These are phyloP conservation scores for Callorhinus ursinus DNA, from an alignment of 2,113 vertebrate species.

Conservation along the genomic window DNA sequence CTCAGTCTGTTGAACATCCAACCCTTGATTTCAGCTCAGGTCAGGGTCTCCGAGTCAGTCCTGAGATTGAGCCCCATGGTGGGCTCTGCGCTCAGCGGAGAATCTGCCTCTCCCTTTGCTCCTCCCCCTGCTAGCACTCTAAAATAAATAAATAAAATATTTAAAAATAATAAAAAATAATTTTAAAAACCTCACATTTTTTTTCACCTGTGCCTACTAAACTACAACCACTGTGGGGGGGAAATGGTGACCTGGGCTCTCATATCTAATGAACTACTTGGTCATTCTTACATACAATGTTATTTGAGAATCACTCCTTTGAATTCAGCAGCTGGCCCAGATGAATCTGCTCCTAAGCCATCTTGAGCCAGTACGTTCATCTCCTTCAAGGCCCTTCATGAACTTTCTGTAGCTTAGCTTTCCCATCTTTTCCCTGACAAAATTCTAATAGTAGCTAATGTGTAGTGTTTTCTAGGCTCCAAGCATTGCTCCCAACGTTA, in stretches of 20 bases:
- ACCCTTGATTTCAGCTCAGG: not conserved
- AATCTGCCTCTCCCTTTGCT: not conserved
- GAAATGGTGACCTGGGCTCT: not conserved
- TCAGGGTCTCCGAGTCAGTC: not conserved
- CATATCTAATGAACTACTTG: not conserved
- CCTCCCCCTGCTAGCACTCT: not conserved
- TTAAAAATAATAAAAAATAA: not conserved
- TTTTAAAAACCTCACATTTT: not conserved
- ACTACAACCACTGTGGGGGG: accelerated
- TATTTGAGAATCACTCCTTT: not conserved
- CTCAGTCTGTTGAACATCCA: not conserved
- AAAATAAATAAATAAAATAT: not conserved
- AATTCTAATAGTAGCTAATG: not conserved
- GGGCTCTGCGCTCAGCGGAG: not conserved
- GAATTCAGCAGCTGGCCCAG: not conserved
- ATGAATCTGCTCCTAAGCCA: not conserved
- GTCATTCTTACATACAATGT: not conserved
- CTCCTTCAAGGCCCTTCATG: not conserved
- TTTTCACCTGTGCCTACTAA: not conserved
- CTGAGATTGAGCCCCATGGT: not conserved
- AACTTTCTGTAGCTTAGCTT: not conserved
- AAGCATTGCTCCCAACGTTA: not conserved
- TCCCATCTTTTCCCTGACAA: not conserved
- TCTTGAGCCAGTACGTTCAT: not conserved
- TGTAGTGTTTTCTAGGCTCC: too few species aligned